Percentiles rank a stretch among this genome's conserved stretches.
These are phyloP conservation scores for Triops longicaudatus DNA, from an alignment of 1,140 invertebrate genomes.

Conservation along the genomic window DNA sequence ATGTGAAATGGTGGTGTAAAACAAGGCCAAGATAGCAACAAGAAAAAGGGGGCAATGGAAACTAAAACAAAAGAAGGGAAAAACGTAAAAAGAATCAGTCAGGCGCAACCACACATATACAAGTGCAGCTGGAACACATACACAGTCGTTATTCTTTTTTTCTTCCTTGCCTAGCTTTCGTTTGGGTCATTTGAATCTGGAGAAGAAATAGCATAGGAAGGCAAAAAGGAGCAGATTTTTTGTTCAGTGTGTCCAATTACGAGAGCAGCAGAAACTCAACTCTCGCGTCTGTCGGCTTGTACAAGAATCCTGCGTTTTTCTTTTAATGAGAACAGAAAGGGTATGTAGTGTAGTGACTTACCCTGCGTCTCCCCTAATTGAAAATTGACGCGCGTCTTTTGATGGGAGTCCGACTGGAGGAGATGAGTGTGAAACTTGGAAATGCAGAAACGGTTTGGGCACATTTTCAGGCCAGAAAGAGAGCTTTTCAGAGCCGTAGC, in stretches of 20 bases:
- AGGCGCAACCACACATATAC: not conserved
- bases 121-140: constrained; percentile 14
- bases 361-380: not conserved
- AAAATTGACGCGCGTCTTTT: not conserved
- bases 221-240: not conserved
- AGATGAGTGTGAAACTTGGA: not conserved
- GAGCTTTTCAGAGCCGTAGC: too few relatives aligned
- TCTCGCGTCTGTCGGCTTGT: not conserved
- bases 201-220: too few relatives aligned
- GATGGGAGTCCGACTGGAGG: not conserved
- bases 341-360: not conserved
- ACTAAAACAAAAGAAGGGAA: too few relatives aligned
- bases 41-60: not conserved
- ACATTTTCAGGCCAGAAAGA: too few relatives aligned
- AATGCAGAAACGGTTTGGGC: too few relatives aligned
- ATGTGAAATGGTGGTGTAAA: not conserved
- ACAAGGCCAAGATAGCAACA: not conserved
- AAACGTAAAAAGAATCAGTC: too few relatives aligned
- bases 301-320: not conserved
- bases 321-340: not conserved
- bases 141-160: not conserved
- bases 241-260: not conserved
- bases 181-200: too few relatives aligned
- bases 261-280: not conserved
- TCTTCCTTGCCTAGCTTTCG: not conserved